Base-by-base conservation (phyloP, 2,888 invertebrate species). In the Archips xylosteana region DNA sequence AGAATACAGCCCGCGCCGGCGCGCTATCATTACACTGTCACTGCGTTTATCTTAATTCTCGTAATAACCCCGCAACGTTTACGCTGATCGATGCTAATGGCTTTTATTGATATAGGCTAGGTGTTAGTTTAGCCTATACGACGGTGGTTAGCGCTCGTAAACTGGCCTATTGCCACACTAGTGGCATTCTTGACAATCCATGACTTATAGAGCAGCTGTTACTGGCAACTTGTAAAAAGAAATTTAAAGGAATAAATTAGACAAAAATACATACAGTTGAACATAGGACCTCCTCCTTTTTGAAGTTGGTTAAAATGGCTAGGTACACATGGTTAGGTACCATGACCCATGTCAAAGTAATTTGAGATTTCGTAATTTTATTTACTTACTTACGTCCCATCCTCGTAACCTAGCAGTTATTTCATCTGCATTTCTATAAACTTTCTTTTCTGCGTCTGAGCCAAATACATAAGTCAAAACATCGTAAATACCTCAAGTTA, bases 51-150 rank as follows among this genome's bases (percentile, higher is more conserved):
- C 89, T 88, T 89, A 90, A 92, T 92, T 92, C 85, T 85, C 82
- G 84, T 85, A 89, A 91, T 89, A 86, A 84, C 81, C 79, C 83
- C 80, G 87, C 88, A 87, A 87, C 90, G 90, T 88, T 91, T 89
- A 90, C 84, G 76, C 85, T 91, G 93, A 92, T 92, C 89, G 92
- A 92, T 90, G 88, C 82, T 93, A 92, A 93, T 92, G 85, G 89
- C 88, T 86, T 93, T 93, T 94, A 93, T 93, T 93, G 94, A 93
- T 93, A 93, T 91, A 91, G 87, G 80, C 87, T 87, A 88, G 87
- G 84, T 85, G 85, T 89, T 90, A 91, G 71, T 36, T 91, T 87
- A 89, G 87, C 85, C 85, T 83, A 82, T 80, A 80, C 79, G 69
- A 82, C 79, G 81, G 83, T 85, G 83, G 88, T 90, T 91, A 89